These are phyloP conservation scores for Sakesphorus luctuosus DNA, from an alignment of 2,113 vertebrate species.

Conservation along the genomic window DNA sequence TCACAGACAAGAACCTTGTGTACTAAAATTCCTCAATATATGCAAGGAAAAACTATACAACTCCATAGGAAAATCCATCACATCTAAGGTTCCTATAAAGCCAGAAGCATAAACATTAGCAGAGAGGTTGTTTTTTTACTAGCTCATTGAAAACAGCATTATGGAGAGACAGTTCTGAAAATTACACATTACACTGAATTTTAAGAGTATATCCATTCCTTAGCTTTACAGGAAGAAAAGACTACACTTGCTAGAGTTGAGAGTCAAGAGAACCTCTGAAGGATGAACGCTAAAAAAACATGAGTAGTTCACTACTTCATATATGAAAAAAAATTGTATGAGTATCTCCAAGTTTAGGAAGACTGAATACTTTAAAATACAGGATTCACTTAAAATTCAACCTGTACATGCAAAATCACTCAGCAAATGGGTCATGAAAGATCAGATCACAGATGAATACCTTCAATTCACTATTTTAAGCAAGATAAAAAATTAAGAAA, in stretches of 20 bases:
- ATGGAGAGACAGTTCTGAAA: background rate
- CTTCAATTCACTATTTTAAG: background rate
- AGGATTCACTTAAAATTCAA: background rate
- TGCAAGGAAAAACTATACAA: background rate
- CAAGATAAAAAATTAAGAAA: background rate
- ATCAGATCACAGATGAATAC: background rate
- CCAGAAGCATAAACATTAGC: background rate
- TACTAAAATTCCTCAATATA: background rate
- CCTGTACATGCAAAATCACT: background rate
- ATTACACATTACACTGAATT: background rate
- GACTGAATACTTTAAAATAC: background rate
- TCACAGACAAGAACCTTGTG: background rate
- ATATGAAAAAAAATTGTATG: background rate
- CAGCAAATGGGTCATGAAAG: background rate
- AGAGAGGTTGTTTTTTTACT: background rate
- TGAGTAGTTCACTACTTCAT: background rate
- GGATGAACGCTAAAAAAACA: background rate
- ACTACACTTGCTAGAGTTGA: background rate
- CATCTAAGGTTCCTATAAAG: background rate
- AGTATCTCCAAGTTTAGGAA: background rate
- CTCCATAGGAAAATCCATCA: background rate
- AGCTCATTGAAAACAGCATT: background rate
- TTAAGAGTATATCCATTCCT: background rate
- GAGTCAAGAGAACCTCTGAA: background rate
- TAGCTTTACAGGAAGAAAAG: background rate